Percentiles rank a stretch among this genome's conserved stretches.
Conservation (phyloP, 2,113 vertebrate species). For the Dicaeum eximium region DNA sequence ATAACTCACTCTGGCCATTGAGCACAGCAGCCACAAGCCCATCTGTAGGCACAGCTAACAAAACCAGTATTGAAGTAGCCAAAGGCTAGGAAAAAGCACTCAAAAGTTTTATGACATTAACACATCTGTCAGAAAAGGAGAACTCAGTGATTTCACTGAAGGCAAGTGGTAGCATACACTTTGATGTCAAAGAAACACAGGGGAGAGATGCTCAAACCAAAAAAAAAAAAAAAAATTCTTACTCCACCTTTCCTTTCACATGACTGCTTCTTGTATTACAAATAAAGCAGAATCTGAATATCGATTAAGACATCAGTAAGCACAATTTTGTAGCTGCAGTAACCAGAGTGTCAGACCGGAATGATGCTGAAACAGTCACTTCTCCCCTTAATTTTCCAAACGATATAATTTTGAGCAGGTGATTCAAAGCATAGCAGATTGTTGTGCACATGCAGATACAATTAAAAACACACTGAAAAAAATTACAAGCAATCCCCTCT, state of each 20-base stretch:
- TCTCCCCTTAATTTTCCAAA: neutral
- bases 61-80: neutral
- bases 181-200: neutral
- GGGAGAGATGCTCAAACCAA: neutral
- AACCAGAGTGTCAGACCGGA: neutral
- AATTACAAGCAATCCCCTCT: neutral
- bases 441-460: accelerated
- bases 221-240: neutral
- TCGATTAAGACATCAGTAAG: neutral
- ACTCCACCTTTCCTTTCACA: neutral
- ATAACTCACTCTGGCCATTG: neutral
- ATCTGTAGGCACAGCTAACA: neutral
- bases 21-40: neutral
- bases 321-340: neutral
- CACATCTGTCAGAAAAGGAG: neutral
- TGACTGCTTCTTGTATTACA: neutral
- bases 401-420: neutral
- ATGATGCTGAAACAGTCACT: neutral
- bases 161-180: neutral
- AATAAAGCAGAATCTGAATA: neutral
- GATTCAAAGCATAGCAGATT: neutral
- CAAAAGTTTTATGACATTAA: neutral
- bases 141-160: neutral
- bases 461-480: neutral
- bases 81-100: neutral